Base-by-base conservation (phyloP, 2,113 vertebrate species). In the Microtus oregoni region DNA sequence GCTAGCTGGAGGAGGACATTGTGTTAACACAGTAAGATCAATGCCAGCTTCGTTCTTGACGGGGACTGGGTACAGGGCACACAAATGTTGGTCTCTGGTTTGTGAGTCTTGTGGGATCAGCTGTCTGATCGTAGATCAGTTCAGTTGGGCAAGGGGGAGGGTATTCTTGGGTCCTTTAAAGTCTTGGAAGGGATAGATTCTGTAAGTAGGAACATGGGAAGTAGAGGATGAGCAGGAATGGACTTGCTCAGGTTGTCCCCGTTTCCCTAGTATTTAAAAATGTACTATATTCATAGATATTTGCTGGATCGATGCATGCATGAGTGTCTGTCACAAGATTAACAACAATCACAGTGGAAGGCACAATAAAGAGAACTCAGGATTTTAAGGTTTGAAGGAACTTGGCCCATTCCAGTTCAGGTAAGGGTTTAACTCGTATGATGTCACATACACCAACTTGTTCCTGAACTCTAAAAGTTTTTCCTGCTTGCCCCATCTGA, bases 341-440 rank as follows among this genome's bases (percentile, higher is more conserved):
- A 88, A 19, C 26, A 55, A 30, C 11, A 77, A 86, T 6, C 63
- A 52, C 19, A 55, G 8, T 52, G 63, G 32, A 86, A 75, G 38
- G n/a, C 1, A 76, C 20, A 35, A n/a, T 63, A 35, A 90, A 30
- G 7, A 63, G 63, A 30, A 89, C 11, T 2, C 50, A 85, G 79
- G 14, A 92, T 79, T 94, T 89, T 87, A 61, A 90, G 3, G 82
- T 89, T 93, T 87, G 67, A 58, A 24, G 38, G 70, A 81, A 65
- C 19, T 75, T 85, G 38, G 47, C 7, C 26, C 44, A 67, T 90
- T 95, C 14, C 22, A 58, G 12, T 28, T 94, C 87, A 20, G 1
- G 12, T n/a, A 72, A 93, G 32, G 14, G 17, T 70, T 61, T 76
- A 22, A 38, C 19, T 67, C 77, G n/a, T n/a, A 9, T 38, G 32